These are phyloP conservation scores for Polyergus mexicanus DNA, from an alignment of 1,140 invertebrate genomes.

Conservation along the genomic window DNA sequence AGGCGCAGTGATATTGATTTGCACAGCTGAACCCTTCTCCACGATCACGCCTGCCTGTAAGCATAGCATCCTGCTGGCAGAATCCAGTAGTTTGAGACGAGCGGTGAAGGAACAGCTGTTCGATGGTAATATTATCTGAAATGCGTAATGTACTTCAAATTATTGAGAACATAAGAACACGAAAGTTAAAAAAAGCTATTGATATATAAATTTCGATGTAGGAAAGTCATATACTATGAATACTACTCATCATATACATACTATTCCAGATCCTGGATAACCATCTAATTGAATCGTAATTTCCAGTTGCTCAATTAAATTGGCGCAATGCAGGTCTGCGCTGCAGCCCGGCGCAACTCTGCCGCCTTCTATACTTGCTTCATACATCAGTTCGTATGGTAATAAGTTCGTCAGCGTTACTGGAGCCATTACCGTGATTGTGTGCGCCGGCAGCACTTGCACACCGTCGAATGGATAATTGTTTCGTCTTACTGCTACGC, in stretches of 20 bases:
- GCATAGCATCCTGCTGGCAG: slow-evolving; percentile 90
- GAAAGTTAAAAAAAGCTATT: too few relatives aligned
- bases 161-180: neutral
- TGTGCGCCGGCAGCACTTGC: slow-evolving; percentile 92
- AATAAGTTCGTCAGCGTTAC: slow-evolving; percentile 93
- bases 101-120: slow-evolving; percentile 85
- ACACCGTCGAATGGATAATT: slow-evolving; percentile 91
- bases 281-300: slow-evolving; percentile 93
- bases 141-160: neutral
- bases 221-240: too few relatives aligned
- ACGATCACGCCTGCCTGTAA: slow-evolving; percentile 89
- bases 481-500: slow-evolving; percentile 92
- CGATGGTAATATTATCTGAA: slow-evolving; percentile 83
- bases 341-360: slow-evolving; percentile 89
- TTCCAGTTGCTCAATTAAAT: slow-evolving; percentile 90
- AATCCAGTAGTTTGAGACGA: slow-evolving; percentile 90
- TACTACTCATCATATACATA: slow-evolving; percentile 77
- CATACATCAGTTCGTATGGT: slow-evolving; percentile 91
- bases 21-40: slow-evolving; percentile 85
- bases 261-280: slow-evolving; percentile 90
- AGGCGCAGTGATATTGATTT: slow-evolving; percentile 93
- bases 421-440: slow-evolving; percentile 93
- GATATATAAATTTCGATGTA: too few relatives aligned
- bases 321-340: slow-evolving; percentile 81
- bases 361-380: slow-evolving; percentile 87